Evolutionary conservation across 1,140 invertebrate genomes (phyloP), one percentile per base, ranked within the genome.

Genomic region (Trachymyrmex cornetzi): DNA sequence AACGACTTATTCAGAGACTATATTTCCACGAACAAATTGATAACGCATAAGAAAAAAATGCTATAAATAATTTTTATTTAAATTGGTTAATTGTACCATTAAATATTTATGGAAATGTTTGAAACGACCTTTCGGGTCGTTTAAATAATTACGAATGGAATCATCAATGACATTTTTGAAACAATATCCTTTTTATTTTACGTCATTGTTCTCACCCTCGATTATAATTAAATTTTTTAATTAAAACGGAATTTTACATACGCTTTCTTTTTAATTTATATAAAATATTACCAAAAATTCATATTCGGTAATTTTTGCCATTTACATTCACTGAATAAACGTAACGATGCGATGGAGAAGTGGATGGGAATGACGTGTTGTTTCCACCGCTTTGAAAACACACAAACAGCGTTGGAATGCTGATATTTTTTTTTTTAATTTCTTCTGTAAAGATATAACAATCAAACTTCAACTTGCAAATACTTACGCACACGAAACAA

Each of bases 261-360:
- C 2, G 30, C n/a, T 2, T 22, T 27, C 9, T 57, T 84, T 30
- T 61, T 34, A 74, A 61, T 84, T 84, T 75, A n/a, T 71, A 48
- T 74, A 24, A 84, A 84, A 50, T 63, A 84, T 84, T 74, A 75
- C 14, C 38, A 4, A 75, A 84, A 84, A 61, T 74, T 84, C 53
- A 24, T 61, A 55, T 50, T 69, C 22, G 44, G 38, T 69, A 69
- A 69, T 69, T 69, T 69, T 69, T 69, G 66, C 27, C 55, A 74
- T 84, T 75, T 74, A 74, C 24, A 84, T 84, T 34, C 57, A n/a
- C 67, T 84, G 44, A 61, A 84, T 57, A 30, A 74, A 84, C 30
- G 38, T 61, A 69, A 27, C 48, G 22, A 27, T 81, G 53, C 50
- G 34, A 69, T 38, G 50, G 63, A 55, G 50, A 71, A 30, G 34